A percentile compares a stretch with the other conserved stretches of the same genome.
These are phyloP conservation scores for Idaea dimidiata DNA, from an alignment of 2,888 invertebrate genomes.

Conservation along the genomic window DNA sequence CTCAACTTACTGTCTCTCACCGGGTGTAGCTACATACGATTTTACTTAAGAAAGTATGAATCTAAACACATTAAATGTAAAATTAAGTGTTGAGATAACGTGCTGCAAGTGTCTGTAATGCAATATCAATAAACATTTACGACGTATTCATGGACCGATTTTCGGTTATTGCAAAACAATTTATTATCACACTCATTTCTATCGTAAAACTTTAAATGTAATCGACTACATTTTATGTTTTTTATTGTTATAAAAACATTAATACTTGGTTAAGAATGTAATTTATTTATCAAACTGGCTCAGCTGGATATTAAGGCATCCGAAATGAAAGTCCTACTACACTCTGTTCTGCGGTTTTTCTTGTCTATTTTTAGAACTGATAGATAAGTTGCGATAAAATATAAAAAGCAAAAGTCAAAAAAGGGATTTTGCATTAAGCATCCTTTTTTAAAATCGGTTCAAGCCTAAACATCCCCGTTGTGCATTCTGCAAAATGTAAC, in stretches of 20 bases:
- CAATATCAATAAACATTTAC: conserved; percentile 50
- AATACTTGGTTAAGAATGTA: background rate
- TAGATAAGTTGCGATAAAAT: too few species aligned
- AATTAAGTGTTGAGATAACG: conserved; percentile 14
- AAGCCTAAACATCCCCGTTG: too few species aligned
- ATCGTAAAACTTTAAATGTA: conserved; percentile 19
- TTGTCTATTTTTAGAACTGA: too few species aligned
- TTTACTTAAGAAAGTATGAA: conserved; percentile 6
- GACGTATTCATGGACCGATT: conserved; percentile 46
- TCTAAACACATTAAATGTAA: conserved; percentile 12
- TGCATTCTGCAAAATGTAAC: too few species aligned
- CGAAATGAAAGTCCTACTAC: too few species aligned
- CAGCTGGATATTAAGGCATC: background rate
- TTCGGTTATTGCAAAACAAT: conserved; percentile 37
- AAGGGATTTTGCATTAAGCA: too few species aligned
- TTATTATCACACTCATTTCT: conserved; percentile 28
- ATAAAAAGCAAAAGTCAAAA: too few species aligned
- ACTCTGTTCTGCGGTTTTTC: too few species aligned
- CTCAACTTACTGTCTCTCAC: background rate
- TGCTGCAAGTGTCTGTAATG: conserved; percentile 26
- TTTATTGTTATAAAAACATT: conserved; percentile 10
- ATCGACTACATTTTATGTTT: conserved; percentile 10
- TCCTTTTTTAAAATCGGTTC: too few species aligned
- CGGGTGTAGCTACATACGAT: background rate
- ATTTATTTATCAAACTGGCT: background rate